phyloP scores from a whole-genome alignment of 2,888 invertebrate genomes.

The Gasteruption jaculator region DNA sequence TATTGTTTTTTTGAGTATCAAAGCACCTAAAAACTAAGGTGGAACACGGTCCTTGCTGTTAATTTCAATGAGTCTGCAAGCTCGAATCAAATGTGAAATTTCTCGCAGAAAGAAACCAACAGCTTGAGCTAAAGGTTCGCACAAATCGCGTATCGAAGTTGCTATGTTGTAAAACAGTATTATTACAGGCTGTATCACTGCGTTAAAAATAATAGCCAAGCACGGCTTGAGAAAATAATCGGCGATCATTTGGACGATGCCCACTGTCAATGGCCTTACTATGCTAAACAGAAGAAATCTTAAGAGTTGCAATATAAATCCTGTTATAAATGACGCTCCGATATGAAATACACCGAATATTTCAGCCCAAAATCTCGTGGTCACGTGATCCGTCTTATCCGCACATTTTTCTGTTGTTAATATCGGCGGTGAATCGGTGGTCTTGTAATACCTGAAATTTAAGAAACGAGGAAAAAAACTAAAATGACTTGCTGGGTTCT shows the following conservation, averaged over 20 bases:
- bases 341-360: constrained; percentile 63
- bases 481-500: no score
- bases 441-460: constrained; percentile 55
- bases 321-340: constrained; percentile 58
- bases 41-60: no score
- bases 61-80: constrained; percentile 54
- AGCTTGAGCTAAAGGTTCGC: constrained; percentile 60
- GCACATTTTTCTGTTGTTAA: constrained; percentile 57
- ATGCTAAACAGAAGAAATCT: constrained; percentile 59
- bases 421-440: constrained; percentile 62
- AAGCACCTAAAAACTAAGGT: constrained; percentile 17
- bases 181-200: constrained; percentile 64
- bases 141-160: constrained; percentile 60
- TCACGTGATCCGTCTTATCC: constrained; percentile 58
- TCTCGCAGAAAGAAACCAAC: constrained; percentile 55
- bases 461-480: no score
- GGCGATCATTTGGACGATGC: constrained; percentile 60
- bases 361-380: constrained; percentile 66
- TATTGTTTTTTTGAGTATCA: no score
- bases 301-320: constrained; percentile 60
- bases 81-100: constrained; percentile 49
- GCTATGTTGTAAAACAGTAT: constrained; percentile 62
- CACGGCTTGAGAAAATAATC: constrained; percentile 68
- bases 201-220: constrained; percentile 62
- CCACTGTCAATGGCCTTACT: constrained; percentile 59